Conservation (phyloP, 2,113 vertebrate genomes). For the Dryoscopus gambensis region DNA sequence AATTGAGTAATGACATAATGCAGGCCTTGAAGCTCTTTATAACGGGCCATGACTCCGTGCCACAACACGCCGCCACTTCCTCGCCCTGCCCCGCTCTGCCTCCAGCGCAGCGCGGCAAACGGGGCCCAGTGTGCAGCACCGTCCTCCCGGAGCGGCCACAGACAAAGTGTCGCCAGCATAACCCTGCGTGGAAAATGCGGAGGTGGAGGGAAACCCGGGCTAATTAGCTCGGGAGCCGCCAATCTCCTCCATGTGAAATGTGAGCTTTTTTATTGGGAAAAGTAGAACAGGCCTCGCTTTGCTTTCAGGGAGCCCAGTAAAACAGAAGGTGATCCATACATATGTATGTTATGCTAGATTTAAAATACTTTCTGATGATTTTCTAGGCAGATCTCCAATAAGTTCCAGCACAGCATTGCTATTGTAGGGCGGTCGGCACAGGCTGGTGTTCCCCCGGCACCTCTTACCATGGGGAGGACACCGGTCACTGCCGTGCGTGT, state of each 20-base stretch:
- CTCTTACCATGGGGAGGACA: background rate
- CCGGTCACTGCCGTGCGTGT: accelerated
- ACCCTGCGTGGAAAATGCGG: conserved; percentile 81
- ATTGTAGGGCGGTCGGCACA: background rate
- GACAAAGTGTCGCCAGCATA: conserved; percentile 78
- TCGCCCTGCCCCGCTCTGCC: conserved; percentile 35
- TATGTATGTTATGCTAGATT: conserved; percentile 53
- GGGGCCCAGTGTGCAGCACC: conserved; percentile 51
- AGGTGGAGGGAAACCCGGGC: conserved; percentile 72
- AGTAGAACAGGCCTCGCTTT: conserved; percentile 62
- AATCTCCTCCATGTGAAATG: conserved; percentile 64
- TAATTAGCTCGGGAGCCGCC: conserved; percentile 70
- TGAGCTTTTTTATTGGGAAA: conserved; percentile 66
- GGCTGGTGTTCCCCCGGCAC: background rate
- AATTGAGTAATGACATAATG: conserved; percentile 70
- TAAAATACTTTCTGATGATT: conserved; percentile 63
- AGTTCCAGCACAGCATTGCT: conserved; percentile 33
- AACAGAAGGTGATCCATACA: conserved; percentile 68
- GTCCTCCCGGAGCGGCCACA: conserved; percentile 65
- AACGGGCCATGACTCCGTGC: conserved; percentile 17
- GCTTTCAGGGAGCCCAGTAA: conserved; percentile 65
- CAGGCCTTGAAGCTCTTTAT: conserved; percentile 58
- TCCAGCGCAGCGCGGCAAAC: conserved; percentile 25
- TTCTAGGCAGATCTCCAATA: conserved; percentile 68
- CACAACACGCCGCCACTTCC: conserved; percentile 5